Evolutionary conservation across 2,113 vertebrate species (phyloP).

Genomic region (Gasterosteus nipponicus): DNA sequence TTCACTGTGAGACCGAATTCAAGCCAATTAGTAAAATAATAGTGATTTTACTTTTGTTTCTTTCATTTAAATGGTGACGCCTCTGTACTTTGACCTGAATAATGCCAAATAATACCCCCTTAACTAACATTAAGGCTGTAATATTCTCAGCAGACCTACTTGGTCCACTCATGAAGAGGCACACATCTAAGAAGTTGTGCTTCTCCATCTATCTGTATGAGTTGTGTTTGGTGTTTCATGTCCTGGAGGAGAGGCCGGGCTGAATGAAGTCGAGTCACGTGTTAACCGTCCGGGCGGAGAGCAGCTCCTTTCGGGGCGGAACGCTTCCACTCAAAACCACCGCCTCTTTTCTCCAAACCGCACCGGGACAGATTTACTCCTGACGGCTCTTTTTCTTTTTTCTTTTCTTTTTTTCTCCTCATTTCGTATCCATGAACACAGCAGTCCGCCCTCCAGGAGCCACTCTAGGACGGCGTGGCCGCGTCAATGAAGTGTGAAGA

Average conservation of each 20-base stretch:
- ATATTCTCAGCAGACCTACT: neutral
- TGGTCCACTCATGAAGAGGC: neutral
- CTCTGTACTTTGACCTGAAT: neutral
- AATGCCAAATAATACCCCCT: neutral
- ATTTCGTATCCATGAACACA: conserved; percentile 36
- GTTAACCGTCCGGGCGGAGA: conserved; percentile 50
- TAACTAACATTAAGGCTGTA: neutral
- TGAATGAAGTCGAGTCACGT: conserved; percentile 54
- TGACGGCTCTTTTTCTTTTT: conserved; percentile 41
- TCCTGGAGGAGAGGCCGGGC: conserved; percentile 20
- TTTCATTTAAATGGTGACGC: neutral
- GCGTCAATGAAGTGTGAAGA: conserved; percentile 46
- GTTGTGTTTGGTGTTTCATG: neutral
- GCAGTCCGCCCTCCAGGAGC: conserved; percentile 49
- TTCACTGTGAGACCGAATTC: neutral
- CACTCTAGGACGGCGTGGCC: conserved; percentile 43
- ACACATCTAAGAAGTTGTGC: neutral
- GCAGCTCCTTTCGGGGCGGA: conserved; percentile 72
- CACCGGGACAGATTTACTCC: conserved; percentile 68
- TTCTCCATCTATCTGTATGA: neutral
- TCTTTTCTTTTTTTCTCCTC: conserved; percentile 18
- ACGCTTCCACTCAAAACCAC: conserved; percentile 68
- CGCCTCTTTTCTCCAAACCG: conserved; percentile 73
- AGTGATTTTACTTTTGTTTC: neutral
- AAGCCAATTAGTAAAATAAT: too few relatives aligned